These are phyloP conservation scores for Heliconius nattereri DNA, from an alignment of 1,140 invertebrate genomes.

Conservation along the genomic window DNA sequence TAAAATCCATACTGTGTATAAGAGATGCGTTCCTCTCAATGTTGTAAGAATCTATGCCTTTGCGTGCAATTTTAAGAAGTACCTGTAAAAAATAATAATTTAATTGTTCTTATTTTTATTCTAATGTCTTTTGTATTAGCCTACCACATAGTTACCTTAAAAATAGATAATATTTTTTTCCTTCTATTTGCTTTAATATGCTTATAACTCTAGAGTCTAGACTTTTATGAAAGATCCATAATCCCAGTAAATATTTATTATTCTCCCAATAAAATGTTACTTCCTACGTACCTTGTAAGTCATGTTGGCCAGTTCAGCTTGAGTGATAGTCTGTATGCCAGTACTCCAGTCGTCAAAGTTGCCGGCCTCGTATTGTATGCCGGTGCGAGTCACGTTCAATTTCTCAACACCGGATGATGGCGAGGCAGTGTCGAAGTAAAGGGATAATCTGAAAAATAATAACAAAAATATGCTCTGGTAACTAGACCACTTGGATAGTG, in stretches of 20 bases:
- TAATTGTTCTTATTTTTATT: neutral
- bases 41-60: slow-evolving; percentile 70
- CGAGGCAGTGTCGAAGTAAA: slow-evolving; percentile 48
- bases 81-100: slow-evolving; percentile 52
- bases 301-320: slow-evolving; percentile 51
- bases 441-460: slow-evolving; percentile 49
- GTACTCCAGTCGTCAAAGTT: slow-evolving; percentile 57
- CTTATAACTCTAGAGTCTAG: too few relatives aligned
- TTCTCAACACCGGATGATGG: slow-evolving; percentile 49
- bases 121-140: too few relatives aligned
- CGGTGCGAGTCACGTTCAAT: slow-evolving; percentile 46
- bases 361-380: slow-evolving; percentile 51
- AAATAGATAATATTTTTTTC: too few relatives aligned
- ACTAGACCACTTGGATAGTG: neutral
- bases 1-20: slow-evolving; percentile 69
- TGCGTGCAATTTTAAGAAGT: slow-evolving; percentile 62
- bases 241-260: too few relatives aligned
- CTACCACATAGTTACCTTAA: neutral
- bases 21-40: slow-evolving; percentile 61
- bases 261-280: neutral
- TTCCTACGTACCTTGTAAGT: slow-evolving; percentile 53
- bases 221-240: too few relatives aligned
- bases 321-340: slow-evolving; percentile 51
- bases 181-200: too few relatives aligned
- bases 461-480: neutral